A percentile compares a stretch with the other conserved stretches of the same genome.
phyloP scores from a whole-genome alignment of 2,113 vertebrate genomes.

The Anthoscopus minutus region DNA sequence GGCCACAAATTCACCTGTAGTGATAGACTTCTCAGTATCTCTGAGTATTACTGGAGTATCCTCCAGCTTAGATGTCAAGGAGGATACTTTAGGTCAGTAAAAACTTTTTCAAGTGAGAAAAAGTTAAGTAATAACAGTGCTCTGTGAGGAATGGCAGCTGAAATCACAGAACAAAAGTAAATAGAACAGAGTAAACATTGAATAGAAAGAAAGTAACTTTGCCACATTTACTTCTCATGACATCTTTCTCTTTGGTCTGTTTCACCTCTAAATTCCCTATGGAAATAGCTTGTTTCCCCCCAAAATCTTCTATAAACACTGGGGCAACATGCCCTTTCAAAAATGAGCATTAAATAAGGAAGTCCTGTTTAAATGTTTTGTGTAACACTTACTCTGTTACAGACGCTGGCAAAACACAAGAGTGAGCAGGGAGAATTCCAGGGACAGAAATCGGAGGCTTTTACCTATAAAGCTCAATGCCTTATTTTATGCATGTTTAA shows the following conservation, averaged over 20 bases:
- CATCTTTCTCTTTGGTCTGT: background rate
- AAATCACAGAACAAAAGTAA: background rate
- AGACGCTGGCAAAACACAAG: background rate
- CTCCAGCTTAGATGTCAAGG: background rate
- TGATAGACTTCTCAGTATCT: background rate
- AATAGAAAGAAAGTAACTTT: background rate
- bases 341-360: background rate
- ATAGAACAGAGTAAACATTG: background rate
- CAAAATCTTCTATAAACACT: background rate
- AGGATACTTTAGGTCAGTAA: background rate
- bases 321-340: background rate
- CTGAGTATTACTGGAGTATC: background rate
- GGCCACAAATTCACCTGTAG: background rate
- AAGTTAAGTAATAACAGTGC: background rate
- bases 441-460: background rate
- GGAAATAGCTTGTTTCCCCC: background rate
- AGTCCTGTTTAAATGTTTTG: background rate
- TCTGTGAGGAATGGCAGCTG: background rate
- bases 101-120: background rate
- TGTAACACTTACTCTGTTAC: background rate
- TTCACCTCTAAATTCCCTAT: background rate
- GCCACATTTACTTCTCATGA: background rate
- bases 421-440: fast-evolving
- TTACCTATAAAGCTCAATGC: background rate
- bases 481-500: background rate